phyloP scores from a whole-genome alignment of 2,113 vertebrate genomes.

The Empidonax alnorum region DNA sequence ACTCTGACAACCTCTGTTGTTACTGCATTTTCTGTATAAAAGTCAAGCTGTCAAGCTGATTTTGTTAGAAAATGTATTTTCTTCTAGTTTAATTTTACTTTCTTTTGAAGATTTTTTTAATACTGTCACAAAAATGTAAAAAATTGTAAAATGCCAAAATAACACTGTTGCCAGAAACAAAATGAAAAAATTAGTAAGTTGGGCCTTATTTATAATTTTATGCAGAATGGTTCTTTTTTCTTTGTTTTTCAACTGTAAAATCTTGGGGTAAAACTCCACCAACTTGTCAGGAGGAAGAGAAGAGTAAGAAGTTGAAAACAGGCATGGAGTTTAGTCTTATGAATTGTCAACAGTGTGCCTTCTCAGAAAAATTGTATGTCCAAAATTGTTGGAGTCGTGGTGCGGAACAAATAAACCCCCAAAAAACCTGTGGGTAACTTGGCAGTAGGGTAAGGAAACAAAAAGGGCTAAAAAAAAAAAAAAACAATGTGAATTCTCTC shows the following conservation, averaged over 20 bases:
- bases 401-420: not conserved
- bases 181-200: not conserved
- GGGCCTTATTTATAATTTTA: not conserved
- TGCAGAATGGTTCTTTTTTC: not conserved
- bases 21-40: not conserved
- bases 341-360: not conserved
- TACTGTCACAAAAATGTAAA: not conserved
- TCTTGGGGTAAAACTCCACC: not conserved
- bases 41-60: not conserved
- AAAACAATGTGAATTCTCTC: not conserved
- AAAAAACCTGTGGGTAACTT: not conserved
- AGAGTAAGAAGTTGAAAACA: not conserved
- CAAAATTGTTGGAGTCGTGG: not conserved
- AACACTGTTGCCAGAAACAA: not conserved
- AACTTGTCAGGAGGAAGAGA: not conserved
- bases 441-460: not conserved
- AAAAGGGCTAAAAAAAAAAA: not conserved
- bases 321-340: not conserved
- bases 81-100: not conserved
- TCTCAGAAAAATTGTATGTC: not conserved
- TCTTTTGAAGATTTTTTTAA: not conserved
- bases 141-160: not conserved
- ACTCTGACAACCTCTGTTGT: not conserved
- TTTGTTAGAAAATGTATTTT: not conserved
- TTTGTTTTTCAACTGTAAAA: not conserved